Base-by-base conservation (phyloP, 1,140 invertebrate genomes). In the Drosophila nikananu region DNA sequence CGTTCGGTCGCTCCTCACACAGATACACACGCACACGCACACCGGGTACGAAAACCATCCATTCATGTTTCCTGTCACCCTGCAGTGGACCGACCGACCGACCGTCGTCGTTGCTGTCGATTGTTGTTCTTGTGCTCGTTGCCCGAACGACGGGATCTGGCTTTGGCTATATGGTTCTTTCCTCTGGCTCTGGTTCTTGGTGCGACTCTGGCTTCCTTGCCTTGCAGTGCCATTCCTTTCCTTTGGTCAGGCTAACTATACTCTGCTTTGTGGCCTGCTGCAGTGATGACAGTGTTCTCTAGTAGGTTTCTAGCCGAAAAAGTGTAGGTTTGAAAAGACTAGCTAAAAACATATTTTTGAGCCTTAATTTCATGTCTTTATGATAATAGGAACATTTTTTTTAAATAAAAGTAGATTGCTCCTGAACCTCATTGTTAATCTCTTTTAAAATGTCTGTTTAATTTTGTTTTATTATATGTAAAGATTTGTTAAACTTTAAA, bases 51-150 rank as follows among this genome's bases (percentile, higher is more conserved):
- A 84, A 89, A 90, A 89, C 81, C 86, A 89, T 89, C 82, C 86
- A 89, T 89, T 89, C 86, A 89, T 89, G 86, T 89, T 89, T 90
- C 86, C 86, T 89, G 86, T 89, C 86, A 90, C 86, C 86, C 86
- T 73, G 71, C 75, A 80, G 71, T 91, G 86, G 84, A 74, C 58
- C 72, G 57, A 57, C 54, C 62, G 58, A 54, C 52, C 42, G 42
- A 44, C 42, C 42, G 35, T 6, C 64, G 61, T 61, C 68, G 62
- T 57, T 62, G 48, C 67, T 65, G 44, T 61, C 51, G 59, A 65
- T 74, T 86, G 75, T 46, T 66, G 70, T 41, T 59, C 63, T 66
- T 86, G 75, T 77, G 57, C 61, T 77, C 59, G 76, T 76, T 64
- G 52, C 65, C 70, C 67, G 51, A 61, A 73, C 70, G 67, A 73